Conservation (phyloP, 2,113 vertebrate species). For the Struthidea cinerea region DNA sequence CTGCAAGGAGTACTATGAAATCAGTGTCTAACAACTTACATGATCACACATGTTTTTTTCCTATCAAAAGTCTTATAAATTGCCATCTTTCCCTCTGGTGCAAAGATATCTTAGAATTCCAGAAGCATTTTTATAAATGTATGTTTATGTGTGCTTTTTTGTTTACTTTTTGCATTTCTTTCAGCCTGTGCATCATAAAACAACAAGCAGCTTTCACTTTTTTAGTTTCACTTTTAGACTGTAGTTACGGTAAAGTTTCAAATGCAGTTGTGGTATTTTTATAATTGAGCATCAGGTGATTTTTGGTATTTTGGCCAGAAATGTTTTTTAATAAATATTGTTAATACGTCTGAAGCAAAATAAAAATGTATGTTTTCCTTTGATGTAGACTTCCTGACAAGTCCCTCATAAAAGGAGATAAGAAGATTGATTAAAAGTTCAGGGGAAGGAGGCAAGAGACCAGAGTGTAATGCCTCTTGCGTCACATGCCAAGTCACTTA, state of each 20-base stretch:
- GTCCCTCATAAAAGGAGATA: neutral
- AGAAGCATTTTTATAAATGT: neutral
- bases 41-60: accelerated
- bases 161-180: constrained; percentile 45
- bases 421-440: neutral
- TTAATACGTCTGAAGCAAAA: neutral
- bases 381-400: neutral
- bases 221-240: constrained; percentile 63
- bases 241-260: constrained; percentile 41
- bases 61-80: neutral
- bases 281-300: neutral
- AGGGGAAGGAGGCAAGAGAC: neutral
- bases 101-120: neutral
- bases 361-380: neutral
- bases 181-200: neutral
- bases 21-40: neutral
- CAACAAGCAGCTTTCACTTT: constrained; percentile 55
- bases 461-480: neutral
- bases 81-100: neutral
- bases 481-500: neutral
- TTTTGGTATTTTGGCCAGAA: neutral
- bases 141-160: neutral
- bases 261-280: constrained; percentile 14
- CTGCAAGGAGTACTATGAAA: neutral
- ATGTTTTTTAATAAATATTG: neutral